These are phyloP conservation scores for Phortica okadai DNA, from an alignment of 2,888 invertebrate genomes.

Conservation along the genomic window DNA sequence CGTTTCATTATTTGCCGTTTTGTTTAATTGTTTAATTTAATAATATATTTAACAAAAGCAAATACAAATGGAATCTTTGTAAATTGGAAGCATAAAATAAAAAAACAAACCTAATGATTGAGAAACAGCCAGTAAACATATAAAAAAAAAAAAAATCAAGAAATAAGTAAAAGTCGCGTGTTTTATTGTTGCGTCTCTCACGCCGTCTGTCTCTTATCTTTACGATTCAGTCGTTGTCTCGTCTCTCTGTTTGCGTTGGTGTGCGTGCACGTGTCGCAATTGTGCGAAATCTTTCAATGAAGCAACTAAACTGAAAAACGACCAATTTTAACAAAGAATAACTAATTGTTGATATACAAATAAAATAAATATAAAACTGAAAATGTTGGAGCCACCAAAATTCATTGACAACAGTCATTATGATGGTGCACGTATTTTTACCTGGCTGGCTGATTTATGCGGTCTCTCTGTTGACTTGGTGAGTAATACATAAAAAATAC, in stretches of 20 bases:
- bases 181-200: not conserved
- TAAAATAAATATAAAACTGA: slow-evolving; percentile 28
- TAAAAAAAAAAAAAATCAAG: too few relatives aligned
- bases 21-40: too few relatives aligned
- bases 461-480: slow-evolving; percentile 89
- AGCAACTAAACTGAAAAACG: not conserved
- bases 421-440: slow-evolving; percentile 84
- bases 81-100: too few relatives aligned
- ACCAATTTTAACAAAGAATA: not conserved
- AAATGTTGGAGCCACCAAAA: slow-evolving; percentile 69
- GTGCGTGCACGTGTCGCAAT: slow-evolving; percentile 27
- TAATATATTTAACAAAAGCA: too few relatives aligned
- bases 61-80: too few relatives aligned
- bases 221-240: not conserved
- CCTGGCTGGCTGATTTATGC: slow-evolving; percentile 82
- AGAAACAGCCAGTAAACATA: too few relatives aligned
- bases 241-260: slow-evolving; percentile 1
- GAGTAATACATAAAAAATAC: slow-evolving; percentile 73
- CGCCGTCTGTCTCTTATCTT: not conserved
- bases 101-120: too few relatives aligned
- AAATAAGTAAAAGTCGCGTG: not conserved
- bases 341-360: not conserved
- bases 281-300: not conserved
- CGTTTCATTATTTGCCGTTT: too few relatives aligned
- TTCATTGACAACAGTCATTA: slow-evolving; percentile 77